Evolutionary conservation across 2,113 vertebrate genomes (phyloP), one percentile per base, ranked within the genome.

Genomic region (Gasterosteus aculeatus): DNA sequence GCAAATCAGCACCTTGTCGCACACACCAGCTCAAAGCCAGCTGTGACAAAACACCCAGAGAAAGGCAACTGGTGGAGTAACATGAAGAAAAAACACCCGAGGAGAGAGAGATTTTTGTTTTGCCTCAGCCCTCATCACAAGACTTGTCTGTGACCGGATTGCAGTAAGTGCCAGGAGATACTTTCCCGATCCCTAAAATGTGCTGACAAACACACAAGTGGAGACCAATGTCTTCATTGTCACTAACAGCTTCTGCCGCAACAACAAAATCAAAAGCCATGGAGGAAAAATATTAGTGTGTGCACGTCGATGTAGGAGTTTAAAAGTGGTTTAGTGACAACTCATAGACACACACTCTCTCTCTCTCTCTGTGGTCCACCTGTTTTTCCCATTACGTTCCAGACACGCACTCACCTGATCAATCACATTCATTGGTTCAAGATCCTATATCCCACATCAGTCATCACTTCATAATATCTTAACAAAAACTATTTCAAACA

Each of bases 1-100:
- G 69, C 89, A 92, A 91, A 91, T 93, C 77, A 89, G 73, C 80
- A 78, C 77, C 47, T 67, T 85, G 80, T 87, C 81, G 65, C 49
- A 74, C 72, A 82, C 61, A 69, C 69, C 46, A 39, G 22, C 26
- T 22, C 26, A 51, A 1, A 53, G 72, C 76, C 85, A 85, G 73
- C 75, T 88, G 82, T 88, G 82, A 72, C 76, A 33, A 74, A 81
- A 38, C 6, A 5, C 33, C 59, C 11, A 11, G 41, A 58, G 46
- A 68, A 74, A 69, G 54, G 42, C 54, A 62, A 65, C 39, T 38
- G 22, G 72, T 22, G 38, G 57, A 67, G 15, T 8, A 16, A 44
- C 31, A 67, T 16, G 3, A 72, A 49, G 68, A 44, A 49, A 39
- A 38, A 56, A 44, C 0, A 33, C 33, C 16, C 1, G 6, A 46